Evolutionary conservation across 2,113 vertebrate genomes (phyloP).

Genomic region (Baryphthengus martii): DNA sequence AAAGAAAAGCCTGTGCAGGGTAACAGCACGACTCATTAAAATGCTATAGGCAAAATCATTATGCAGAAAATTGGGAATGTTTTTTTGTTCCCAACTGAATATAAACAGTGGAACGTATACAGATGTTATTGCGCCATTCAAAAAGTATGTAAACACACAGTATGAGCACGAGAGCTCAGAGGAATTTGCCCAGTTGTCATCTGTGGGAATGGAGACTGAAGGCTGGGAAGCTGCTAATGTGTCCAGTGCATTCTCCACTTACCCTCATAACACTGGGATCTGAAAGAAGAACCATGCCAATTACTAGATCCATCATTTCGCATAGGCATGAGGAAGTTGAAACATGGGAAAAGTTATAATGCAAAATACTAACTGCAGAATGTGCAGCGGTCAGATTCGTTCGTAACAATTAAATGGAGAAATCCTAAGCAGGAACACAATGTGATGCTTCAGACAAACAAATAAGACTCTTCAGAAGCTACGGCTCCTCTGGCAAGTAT

Average conservation of each 20-base stretch:
- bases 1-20: fast-evolving
- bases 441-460: neutral
- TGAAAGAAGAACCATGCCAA: neutral
- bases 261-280: neutral
- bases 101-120: neutral
- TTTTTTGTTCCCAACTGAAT: neutral
- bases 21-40: fast-evolving
- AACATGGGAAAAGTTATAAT: neutral
- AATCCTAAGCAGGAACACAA: neutral
- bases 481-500: neutral
- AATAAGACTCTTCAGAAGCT: neutral
- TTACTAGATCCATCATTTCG: neutral
- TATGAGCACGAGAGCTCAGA: neutral
- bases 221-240: neutral
- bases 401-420: neutral
- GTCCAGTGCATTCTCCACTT: neutral
- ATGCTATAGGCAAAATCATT: neutral
- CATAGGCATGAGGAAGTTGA: neutral
- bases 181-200: neutral
- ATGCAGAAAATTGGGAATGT: neutral
- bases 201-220: neutral
- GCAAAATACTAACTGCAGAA: neutral
- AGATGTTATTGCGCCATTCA: neutral
- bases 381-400: neutral
- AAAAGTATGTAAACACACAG: neutral